These are phyloP conservation scores for Acleris cristana DNA, from an alignment of 2,888 invertebrate species.

Conservation along the genomic window DNA sequence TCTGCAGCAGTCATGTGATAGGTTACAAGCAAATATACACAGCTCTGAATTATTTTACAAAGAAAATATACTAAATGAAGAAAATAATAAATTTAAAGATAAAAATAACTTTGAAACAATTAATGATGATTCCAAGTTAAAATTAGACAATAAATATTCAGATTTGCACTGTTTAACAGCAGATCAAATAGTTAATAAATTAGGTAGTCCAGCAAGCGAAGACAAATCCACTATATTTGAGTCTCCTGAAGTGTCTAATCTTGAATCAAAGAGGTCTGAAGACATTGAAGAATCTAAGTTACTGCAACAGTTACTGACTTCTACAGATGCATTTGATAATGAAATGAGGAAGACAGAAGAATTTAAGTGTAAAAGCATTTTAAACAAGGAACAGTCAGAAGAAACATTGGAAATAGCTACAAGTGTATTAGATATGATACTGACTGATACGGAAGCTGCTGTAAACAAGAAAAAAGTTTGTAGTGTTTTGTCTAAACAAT, in stretches of 20 bases:
- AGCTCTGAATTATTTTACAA: not conserved
- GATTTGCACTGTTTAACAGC: not conserved
- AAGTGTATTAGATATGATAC: conserved; percentile 69
- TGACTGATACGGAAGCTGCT: conserved; percentile 62
- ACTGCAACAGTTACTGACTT: conserved; percentile 23
- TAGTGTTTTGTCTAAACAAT: conserved; percentile 12
- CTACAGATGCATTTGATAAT: not conserved
- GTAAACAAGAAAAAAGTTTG: conserved; percentile 44
- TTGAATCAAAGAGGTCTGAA: conserved; percentile 2
- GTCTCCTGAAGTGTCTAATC: not conserved
- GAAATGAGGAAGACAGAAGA: conserved; percentile 1
- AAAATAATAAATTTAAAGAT: conserved; percentile 21
- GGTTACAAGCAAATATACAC: not conserved
- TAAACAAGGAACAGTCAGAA: conserved; percentile 6
- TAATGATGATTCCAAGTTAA: not conserved
- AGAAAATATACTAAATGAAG: conserved; percentile 27
- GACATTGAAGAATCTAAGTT: conserved; percentile 6
- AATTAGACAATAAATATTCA: not conserved
- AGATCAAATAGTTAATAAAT: not conserved
- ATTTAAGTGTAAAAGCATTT: no score
- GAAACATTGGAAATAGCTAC: conserved; percentile 57
- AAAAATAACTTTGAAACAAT: not conserved
- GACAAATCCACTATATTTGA: not conserved
- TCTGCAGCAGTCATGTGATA: not conserved
- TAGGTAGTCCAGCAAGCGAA: conserved; percentile 5